phyloP scores from a whole-genome alignment of 2,888 invertebrate species.

The Orthosia cruda region DNA sequence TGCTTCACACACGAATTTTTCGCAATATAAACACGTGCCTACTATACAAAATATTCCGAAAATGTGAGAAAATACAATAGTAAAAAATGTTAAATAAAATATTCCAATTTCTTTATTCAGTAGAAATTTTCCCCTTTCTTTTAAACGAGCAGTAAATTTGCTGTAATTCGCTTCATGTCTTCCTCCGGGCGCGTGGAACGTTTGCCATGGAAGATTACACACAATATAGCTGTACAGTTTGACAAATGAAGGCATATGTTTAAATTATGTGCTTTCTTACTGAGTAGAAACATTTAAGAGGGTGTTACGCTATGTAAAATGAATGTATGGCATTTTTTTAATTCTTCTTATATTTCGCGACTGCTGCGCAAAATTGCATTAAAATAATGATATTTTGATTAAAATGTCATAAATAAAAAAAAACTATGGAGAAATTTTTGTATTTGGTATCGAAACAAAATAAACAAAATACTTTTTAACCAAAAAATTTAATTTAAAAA shows the following conservation, averaged over 20 bases:
- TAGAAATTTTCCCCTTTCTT: slow-evolving; percentile 3
- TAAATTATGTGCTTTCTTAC: slow-evolving; percentile 11
- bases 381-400: too few relatives aligned
- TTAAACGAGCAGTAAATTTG: slow-evolving; percentile 40
- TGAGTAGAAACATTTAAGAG: slow-evolving; percentile 9
- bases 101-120: slow-evolving; percentile 14
- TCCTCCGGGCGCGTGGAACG: slow-evolving; percentile 8
- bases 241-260: slow-evolving; percentile 25
- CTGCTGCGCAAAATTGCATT: too few relatives aligned
- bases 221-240: neutral
- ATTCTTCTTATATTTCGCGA: too few relatives aligned
- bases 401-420: too few relatives aligned
- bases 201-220: slow-evolving; percentile 39
- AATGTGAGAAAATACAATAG: slow-evolving; percentile 3
- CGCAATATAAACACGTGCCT: too few relatives aligned
- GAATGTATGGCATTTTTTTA: too few relatives aligned
- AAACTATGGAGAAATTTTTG: too few relatives aligned
- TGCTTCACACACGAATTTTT: too few relatives aligned
- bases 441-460: too few relatives aligned
- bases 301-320: neutral
- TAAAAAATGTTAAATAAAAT: slow-evolving; percentile 16
- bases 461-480: too few relatives aligned
- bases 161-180: slow-evolving; percentile 28
- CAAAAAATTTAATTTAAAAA: too few relatives aligned
- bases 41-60: neutral